Evolutionary conservation across 2,888 invertebrate species (phyloP).

Genomic region (Andrena minutula): DNA sequence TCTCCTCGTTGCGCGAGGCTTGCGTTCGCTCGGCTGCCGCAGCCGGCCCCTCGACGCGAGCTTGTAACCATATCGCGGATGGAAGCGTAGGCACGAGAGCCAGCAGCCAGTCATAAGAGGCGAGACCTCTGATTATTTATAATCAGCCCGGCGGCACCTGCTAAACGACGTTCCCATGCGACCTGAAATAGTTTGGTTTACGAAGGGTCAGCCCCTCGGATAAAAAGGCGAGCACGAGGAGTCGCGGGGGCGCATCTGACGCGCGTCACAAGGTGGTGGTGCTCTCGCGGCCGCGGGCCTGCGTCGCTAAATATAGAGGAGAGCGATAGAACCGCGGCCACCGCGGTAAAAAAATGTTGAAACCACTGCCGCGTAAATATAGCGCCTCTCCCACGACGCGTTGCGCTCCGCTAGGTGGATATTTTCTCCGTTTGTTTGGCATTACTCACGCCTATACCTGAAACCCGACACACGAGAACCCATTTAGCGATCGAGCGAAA

Average conservation of each 20-base stretch:
- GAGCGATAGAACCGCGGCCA: constrained; percentile 57
- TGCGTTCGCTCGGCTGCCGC: constrained; percentile 38
- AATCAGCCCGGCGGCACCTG: constrained; percentile 79
- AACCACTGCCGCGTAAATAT: constrained; percentile 77
- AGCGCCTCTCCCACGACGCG: constrained; percentile 80
- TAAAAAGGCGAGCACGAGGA: constrained; percentile 71
- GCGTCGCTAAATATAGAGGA: constrained; percentile 77
- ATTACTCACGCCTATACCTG: constrained; percentile 62
- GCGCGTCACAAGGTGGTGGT: constrained; percentile 76
- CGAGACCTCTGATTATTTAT: constrained; percentile 79
- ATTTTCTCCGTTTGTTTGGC: constrained; percentile 68
- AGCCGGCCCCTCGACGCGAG: constrained; percentile 52
- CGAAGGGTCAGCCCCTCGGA: constrained; percentile 60
- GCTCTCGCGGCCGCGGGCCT: constrained; percentile 27
- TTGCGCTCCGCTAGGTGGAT: constrained; percentile 51
- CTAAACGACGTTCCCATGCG: constrained; percentile 81
- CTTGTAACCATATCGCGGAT: constrained; percentile 51
- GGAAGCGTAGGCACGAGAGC: constrained; percentile 36
- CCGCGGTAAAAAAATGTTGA: constrained; percentile 72
- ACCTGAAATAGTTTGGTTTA: constrained; percentile 77
- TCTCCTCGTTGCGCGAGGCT: constrained; percentile 28
- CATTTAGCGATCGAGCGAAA: constrained; percentile 45
- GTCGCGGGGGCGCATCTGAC: constrained; percentile 54
- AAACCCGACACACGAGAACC: constrained; percentile 68
- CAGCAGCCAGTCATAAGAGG: constrained; percentile 54